Evolutionary conservation across 2,113 vertebrate species (phyloP).

Genomic region (Periophthalmus modestus): DNA sequence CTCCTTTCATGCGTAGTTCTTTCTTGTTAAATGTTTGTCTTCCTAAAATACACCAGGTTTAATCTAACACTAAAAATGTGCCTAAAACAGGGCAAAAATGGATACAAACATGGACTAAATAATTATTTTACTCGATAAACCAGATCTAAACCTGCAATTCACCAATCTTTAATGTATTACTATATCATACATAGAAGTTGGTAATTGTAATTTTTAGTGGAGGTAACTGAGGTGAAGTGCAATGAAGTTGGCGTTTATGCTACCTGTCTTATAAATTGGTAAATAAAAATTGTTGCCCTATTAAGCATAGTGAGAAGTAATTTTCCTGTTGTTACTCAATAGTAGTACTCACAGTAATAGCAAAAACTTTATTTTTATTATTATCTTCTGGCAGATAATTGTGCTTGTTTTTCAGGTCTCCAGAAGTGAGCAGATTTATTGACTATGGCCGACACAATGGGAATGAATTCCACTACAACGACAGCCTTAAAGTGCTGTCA

Average conservation of each 20-base stretch:
- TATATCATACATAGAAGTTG: too few relatives aligned
- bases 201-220: background rate
- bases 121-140: too few relatives aligned
- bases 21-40: too few relatives aligned
- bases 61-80: too few relatives aligned
- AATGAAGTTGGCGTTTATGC: too few relatives aligned
- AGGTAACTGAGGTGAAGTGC: background rate
- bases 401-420: conserved; percentile 1
- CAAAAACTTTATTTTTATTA: background rate
- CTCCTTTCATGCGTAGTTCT: too few relatives aligned
- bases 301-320: background rate
- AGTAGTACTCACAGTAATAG: background rate
- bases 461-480: conserved; percentile 71
- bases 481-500: conserved; percentile 63
- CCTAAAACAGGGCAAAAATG: too few relatives aligned
- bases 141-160: too few relatives aligned
- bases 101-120: too few relatives aligned
- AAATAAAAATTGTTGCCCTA: background rate
- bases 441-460: conserved; percentile 73
- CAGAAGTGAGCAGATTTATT: conserved; percentile 35
- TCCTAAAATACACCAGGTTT: too few relatives aligned
- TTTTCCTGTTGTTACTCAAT: too few relatives aligned
- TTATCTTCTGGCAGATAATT: background rate
- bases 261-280: background rate
- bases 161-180: too few relatives aligned